These are phyloP conservation scores for Latheticus oryzae DNA, from an alignment of 2,888 invertebrate genomes.

Conservation along the genomic window DNA sequence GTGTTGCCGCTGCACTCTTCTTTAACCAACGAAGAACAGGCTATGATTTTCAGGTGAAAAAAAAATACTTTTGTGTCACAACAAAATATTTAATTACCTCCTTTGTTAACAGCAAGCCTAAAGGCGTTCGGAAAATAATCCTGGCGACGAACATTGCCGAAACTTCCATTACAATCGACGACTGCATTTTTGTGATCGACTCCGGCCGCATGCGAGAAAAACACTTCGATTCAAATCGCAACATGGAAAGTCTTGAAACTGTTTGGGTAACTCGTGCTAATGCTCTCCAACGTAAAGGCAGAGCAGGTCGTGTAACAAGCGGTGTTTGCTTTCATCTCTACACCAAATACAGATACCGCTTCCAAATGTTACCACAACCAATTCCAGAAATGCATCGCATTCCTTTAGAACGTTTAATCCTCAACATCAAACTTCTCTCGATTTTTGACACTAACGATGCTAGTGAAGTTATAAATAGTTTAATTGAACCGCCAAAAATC, in stretches of 20 bases:
- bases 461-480: slow-evolving; percentile 62
- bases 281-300: slow-evolving; percentile 87
- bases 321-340: slow-evolving; percentile 91
- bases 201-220: slow-evolving; percentile 94
- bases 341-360: slow-evolving; percentile 76
- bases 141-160: slow-evolving; percentile 94
- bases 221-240: slow-evolving; percentile 82
- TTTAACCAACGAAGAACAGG: slow-evolving; percentile 86
- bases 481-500: slow-evolving; percentile 79
- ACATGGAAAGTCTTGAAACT: slow-evolving; percentile 87
- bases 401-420: slow-evolving; percentile 84
- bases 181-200: slow-evolving; percentile 95
- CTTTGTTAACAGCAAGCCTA: slow-evolving; percentile 71
- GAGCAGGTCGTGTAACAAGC: slow-evolving; percentile 91
- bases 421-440: slow-evolving; percentile 80
- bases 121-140: slow-evolving; percentile 86
- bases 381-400: slow-evolving; percentile 91
- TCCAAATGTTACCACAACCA: slow-evolving; percentile 79
- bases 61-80: neutral
- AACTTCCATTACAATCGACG: slow-evolving; percentile 95
- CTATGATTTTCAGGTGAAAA: slow-evolving; percentile 73
- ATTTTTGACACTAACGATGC: slow-evolving; percentile 58
- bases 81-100: too few relatives aligned
- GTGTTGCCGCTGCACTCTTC: slow-evolving; percentile 89
- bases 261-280: slow-evolving; percentile 94